Conservation (phyloP, 2,888 invertebrate genomes). For the Nephrotoma guestfalica region DNA sequence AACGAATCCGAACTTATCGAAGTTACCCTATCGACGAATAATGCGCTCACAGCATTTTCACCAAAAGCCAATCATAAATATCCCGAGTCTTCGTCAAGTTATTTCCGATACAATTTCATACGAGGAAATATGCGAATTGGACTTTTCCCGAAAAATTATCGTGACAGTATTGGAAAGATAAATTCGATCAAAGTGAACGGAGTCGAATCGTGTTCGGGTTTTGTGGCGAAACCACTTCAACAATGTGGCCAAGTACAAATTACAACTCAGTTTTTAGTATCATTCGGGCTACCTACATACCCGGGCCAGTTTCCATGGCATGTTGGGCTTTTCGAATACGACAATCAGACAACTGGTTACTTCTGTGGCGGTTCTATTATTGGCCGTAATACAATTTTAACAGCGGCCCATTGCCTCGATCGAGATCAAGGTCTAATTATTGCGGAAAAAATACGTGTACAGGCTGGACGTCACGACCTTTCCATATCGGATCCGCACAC, state of each 20-base stretch:
- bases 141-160: background rate
- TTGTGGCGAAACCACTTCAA: background rate
- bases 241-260: background rate
- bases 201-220: background rate
- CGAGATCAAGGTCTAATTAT: slow-evolving; percentile 19
- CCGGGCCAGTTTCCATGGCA: background rate
- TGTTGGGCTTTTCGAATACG: background rate
- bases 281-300: background rate
- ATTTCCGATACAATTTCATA: background rate
- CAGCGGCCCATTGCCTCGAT: slow-evolving; percentile 23
- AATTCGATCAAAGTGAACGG: background rate
- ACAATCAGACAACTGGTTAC: slow-evolving; percentile 14
- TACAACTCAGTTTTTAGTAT: background rate
- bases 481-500: slow-evolving; percentile 23
- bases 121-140: background rate
- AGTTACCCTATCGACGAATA: background rate
- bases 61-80: background rate
- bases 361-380: slow-evolving; percentile 32
- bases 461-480: slow-evolving; percentile 28
- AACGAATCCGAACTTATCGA: background rate
- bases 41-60: background rate
- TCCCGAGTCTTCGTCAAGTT: background rate
- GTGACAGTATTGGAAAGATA: background rate
- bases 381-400: slow-evolving; percentile 24
- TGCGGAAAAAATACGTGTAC: slow-evolving; percentile 22